Evolutionary conservation across 2,888 invertebrate genomes (phyloP).

Genomic region (Tromatobia lineatoria): DNA sequence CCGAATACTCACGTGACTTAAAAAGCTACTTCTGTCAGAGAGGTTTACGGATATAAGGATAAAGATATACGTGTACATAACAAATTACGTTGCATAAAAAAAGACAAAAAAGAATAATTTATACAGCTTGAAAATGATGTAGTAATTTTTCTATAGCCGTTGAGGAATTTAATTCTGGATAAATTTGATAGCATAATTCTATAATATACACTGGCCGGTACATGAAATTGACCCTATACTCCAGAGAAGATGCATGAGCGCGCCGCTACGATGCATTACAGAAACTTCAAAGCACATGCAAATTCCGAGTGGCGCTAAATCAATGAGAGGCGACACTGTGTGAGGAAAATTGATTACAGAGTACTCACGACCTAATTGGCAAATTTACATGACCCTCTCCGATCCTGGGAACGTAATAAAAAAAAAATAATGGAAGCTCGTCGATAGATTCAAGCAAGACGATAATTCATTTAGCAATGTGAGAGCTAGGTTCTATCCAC

Average conservation of each 20-base stretch:
- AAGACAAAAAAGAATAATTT: no score
- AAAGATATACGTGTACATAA: no score
- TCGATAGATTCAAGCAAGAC: neutral
- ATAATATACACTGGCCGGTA: neutral
- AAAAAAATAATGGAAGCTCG: neutral
- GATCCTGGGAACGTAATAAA: neutral
- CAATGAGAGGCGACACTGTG: slow-evolving; percentile 15
- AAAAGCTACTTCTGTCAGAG: no score
- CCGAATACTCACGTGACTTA: no score
- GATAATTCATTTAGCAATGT: slow-evolving; percentile 18
- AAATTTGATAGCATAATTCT: neutral
- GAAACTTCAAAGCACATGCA: slow-evolving; percentile 33
- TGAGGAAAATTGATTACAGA: slow-evolving; percentile 9
- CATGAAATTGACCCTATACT: neutral
- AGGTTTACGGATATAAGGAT: no score
- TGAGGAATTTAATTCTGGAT: neutral
- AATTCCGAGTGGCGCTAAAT: slow-evolving; percentile 25
- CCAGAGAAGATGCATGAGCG: neutral
- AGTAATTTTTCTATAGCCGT: neutral
- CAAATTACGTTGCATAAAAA: no score
- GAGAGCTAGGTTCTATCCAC: neutral
- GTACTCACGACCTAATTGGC: neutral
- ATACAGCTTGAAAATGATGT: neutral
- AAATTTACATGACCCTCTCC: neutral
- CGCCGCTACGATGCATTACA: slow-evolving; percentile 2